phyloP scores from a whole-genome alignment of 1,140 invertebrate genomes.

The Ostrea denselamellosa region DNA sequence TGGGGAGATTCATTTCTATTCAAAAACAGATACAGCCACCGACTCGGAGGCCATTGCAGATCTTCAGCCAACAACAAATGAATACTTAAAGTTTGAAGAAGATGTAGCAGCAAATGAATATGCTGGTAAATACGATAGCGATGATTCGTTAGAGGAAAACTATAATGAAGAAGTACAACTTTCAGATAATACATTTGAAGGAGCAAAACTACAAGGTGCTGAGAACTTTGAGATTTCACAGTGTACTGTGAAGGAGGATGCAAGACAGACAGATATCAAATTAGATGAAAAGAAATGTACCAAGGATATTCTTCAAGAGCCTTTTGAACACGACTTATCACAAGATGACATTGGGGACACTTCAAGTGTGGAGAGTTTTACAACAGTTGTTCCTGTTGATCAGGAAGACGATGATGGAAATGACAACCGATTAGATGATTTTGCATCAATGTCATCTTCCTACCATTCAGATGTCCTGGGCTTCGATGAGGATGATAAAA shows the following conservation, averaged over 20 bases:
- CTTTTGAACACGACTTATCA: constrained; percentile 22
- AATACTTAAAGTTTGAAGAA: background rate
- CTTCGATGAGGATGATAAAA: constrained; percentile 80
- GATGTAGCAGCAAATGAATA: constrained; percentile 13
- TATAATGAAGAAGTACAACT: constrained; percentile 47
- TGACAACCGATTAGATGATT: constrained; percentile 82
- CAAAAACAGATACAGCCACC: background rate
- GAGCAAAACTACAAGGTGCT: constrained; percentile 5
- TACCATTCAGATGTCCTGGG: constrained; percentile 75
- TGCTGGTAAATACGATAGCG: constrained; percentile 17
- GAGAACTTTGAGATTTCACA: background rate
- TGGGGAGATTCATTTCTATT: background rate
- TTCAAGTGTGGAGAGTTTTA: constrained; percentile 92
- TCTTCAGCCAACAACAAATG: background rate
- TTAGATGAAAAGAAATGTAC: background rate
- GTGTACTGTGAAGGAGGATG: constrained; percentile 4
- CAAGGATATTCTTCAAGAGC: background rate
- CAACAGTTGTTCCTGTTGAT: constrained; percentile 79
- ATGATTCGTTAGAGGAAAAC: constrained; percentile 48
- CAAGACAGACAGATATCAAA: background rate
- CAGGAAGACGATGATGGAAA: constrained; percentile 89
- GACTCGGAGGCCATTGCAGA: background rate
- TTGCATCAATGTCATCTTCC: constrained; percentile 79
- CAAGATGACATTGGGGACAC: constrained; percentile 82
- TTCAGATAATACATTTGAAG: constrained; percentile 46